Base-by-base conservation (phyloP, 53 echinoderm and acorn worm genomes). In the Hippasteria phrygiana region DNA sequence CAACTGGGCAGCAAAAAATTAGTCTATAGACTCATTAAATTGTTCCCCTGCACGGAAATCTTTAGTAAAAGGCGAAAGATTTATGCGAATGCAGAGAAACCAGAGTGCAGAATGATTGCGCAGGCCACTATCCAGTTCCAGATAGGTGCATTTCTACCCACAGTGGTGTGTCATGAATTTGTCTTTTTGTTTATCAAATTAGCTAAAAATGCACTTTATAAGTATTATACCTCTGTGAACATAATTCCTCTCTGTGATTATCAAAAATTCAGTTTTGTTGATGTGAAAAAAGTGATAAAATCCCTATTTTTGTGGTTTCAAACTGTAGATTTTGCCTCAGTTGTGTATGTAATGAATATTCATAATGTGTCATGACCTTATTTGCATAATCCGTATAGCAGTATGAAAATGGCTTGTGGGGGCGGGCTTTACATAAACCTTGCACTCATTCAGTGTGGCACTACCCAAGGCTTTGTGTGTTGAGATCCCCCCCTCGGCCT, bases 1-100 rank as follows among this genome's bases (percentile, higher is more conserved):
- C 91, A 28, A 87, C 42, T 48, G 87, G 91, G 91, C 94, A 91
- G 89, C 65, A 40, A 94, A 94, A 94, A 94, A 90, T 89, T 43
- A 75, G 62, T 94, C 85, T 85, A 88, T 94, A 94, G 88, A 94
- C 94, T 94, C 94, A 91, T 94, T 89, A 91, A 88, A 78, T 91
- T 94, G 94, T 89, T 94, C 94, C 94, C 88, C 94, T 94, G 94
- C 94, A 94, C 94, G 94, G 91, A 94, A 94, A 91, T 94, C 94
- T 94, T 94, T 94, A 94, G 94, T 91, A 94, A 94, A 94, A 94
- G 94, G 94, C 94, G 94, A 94, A 94, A 94, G 94, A 94, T 94
- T 94, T 94, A 94, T 94, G 94, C 94, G 94, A 77, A 88, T 94
- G 94, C 89, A 94, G 94, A 91, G 79, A 94, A 94, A 94, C 94